Evolutionary conservation across 2,113 vertebrate genomes (phyloP).

Genomic region (Periophthalmodon schlosseri): DNA sequence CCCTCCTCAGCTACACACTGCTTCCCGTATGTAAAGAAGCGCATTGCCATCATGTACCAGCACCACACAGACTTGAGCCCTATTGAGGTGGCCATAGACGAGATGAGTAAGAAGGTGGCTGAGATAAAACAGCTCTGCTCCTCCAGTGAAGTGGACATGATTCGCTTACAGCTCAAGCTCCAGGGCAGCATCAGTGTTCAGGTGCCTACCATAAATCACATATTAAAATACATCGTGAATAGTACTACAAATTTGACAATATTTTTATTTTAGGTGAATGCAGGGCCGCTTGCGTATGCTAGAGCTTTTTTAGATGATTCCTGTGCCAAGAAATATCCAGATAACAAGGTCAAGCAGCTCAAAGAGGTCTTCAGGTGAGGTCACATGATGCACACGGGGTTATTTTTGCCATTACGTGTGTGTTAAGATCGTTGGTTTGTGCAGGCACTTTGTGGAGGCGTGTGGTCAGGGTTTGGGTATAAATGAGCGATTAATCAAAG

Average conservation of each 20-base stretch:
- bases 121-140: conserved; percentile 93
- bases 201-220: conserved; percentile 70
- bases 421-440: neutral
- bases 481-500: conserved; percentile 95
- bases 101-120: conserved; percentile 96
- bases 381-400: neutral
- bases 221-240: neutral
- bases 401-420: conserved; percentile 12
- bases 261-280: conserved; percentile 84
- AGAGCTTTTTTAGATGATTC: conserved; percentile 94
- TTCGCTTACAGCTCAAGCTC: conserved; percentile 94
- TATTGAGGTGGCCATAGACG: conserved; percentile 97
- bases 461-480: conserved; percentile 91
- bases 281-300: conserved; percentile 93
- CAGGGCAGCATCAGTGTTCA: conserved; percentile 98
- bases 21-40: conserved; percentile 97
- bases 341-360: conserved; percentile 96
- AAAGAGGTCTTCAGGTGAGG: conserved; percentile 96
- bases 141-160: conserved; percentile 95
- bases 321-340: conserved; percentile 92
- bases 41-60: conserved; percentile 97
- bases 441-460: conserved; percentile 96
- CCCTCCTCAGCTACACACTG: conserved; percentile 87
- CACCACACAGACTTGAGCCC: conserved; percentile 97
- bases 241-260: neutral